phyloP scores from a whole-genome alignment of 2,888 invertebrate genomes.

The Piscicola geometra region DNA sequence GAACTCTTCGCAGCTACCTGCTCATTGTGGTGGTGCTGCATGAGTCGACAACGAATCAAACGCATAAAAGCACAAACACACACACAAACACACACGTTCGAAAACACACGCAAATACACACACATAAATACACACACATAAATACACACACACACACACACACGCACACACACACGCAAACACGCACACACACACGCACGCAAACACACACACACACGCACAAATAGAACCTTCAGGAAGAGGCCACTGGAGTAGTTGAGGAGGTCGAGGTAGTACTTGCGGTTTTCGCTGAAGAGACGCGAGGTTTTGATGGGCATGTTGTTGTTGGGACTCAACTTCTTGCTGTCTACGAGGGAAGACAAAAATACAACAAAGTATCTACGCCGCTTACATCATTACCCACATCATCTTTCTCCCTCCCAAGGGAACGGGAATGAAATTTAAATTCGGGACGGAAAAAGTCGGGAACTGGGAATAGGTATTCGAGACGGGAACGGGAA shows the following conservation, averaged over 20 bases:
- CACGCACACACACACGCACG: constrained; percentile 15
- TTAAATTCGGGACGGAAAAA: too few species aligned
- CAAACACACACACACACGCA: constrained; percentile 8
- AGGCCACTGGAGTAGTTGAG: constrained; percentile 3
- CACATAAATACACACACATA: constrained; percentile 12
- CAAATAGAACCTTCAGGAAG: neutral
- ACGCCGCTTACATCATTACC: too few species aligned
- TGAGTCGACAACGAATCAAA: too few species aligned
- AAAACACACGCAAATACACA: neutral
- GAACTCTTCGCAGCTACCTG: too few species aligned
- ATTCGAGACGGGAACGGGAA: too few species aligned
- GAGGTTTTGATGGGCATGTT: neutral
- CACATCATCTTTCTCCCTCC: too few species aligned
- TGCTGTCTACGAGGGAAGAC: neutral
- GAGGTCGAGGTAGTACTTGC: neutral
- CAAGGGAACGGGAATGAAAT: too few species aligned
- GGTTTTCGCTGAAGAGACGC: neutral
- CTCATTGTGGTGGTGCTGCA: too few species aligned
- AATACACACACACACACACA: constrained; percentile 11
- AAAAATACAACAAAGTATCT: too few species aligned
- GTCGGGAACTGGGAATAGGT: too few species aligned
- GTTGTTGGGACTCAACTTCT: neutral
- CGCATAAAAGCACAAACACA: neutral
- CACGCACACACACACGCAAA: constrained; percentile 7
- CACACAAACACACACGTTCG: constrained; percentile 16